Base-by-base conservation (phyloP, 2,888 invertebrate species). In the Subacronicta megacephala region DNA sequence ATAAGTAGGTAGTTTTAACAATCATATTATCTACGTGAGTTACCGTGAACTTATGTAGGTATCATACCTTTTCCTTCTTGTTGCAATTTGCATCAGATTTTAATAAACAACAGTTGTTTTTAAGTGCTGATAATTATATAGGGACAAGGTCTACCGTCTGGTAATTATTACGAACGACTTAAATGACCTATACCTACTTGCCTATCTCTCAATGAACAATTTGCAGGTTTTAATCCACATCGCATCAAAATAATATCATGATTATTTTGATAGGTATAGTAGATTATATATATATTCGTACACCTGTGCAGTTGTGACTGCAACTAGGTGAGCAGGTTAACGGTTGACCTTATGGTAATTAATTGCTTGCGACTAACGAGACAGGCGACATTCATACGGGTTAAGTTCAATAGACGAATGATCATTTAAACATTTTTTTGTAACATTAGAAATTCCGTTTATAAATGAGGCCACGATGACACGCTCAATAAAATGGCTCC, bases 311-410 rank as follows among this genome's bases (percentile, higher is more conserved):
- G 43, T 44, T 26, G 35, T 44, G 13, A 20, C 10, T 18, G 58
- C 62, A 71, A 55, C 38, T 73, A 57, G 76, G 76, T 71, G 65
- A 76, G 38, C 62, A 61, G 62, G 71, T 71, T 60, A 60, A 60
- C 44, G 43, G 51, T 67, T 73, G 73, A 75, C 68, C 76, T 75
- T 73, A 69, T 61, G 59, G 15, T 62, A 71, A 72, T 75, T 51
- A 61, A 61, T 50, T 44, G 52, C 29, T 18, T 23, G 31, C 51
- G 13, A 41, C 57, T 57, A 53, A 54, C 49, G 41, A 56, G 45
- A 37, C 62, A 3, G 16, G 47, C 46, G 26, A 49, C 38, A 37
- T 18, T 33, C 49, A 56, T 57, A 38, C 55, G 51, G 61, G 62
- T 35, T 41, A 26, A 26, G 35, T 50, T 9, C 3, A 46, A 44